These are phyloP conservation scores for Heterohyrax brucei DNA, from an alignment of 2,797 vertebrate genomes.

Conservation along the genomic window DNA sequence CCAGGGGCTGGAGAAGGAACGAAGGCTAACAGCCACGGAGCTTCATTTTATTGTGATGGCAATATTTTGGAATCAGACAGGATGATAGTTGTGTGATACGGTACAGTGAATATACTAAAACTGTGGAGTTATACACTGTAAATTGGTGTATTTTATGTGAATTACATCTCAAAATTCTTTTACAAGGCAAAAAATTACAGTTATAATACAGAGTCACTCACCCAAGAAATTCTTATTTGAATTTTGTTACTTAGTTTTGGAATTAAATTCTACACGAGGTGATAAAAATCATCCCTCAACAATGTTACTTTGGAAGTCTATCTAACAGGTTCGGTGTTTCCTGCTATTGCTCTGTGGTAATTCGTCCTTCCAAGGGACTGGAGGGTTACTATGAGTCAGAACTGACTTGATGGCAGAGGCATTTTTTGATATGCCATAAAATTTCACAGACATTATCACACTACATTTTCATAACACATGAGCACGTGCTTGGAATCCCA, in stretches of 20 bases:
- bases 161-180: no score
- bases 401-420: no score
- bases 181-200: not conserved
- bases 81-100: no score
- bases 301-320: not conserved
- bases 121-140: no score
- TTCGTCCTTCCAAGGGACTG: not conserved
- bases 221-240: not conserved
- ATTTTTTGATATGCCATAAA: no score
- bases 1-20: no score
- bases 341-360: not conserved
- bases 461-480: not conserved
- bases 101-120: no score
- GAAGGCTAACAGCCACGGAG: no score
- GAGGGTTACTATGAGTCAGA: no score
- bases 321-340: not conserved
- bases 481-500: not conserved
- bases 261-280: not conserved
- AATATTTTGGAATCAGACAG: no score
- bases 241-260: slow-evolving; percentile 51
- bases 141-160: no score
- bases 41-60: no score
- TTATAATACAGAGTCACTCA: not conserved
- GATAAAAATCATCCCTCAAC: not conserved
- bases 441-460: not conserved